Evolutionary conservation across 2,888 invertebrate species (phyloP).

Genomic region (Ectemnius cavifrons): DNA sequence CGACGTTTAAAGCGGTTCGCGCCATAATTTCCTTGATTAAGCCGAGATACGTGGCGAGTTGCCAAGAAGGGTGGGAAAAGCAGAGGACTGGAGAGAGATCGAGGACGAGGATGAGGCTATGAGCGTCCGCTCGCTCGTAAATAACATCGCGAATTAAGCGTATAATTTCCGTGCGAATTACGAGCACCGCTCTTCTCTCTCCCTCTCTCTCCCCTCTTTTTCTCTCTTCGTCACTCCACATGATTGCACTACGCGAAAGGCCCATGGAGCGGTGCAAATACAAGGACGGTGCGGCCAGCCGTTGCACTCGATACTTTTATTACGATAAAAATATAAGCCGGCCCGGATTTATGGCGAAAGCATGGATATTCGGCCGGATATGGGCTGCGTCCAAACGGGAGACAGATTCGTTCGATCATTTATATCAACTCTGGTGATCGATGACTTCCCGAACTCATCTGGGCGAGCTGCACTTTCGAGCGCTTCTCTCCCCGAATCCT

Average conservation of each 20-base stretch:
- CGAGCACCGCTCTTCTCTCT: slow-evolving; percentile 34
- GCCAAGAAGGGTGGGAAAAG: slow-evolving; percentile 55
- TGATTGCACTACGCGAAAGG: background rate
- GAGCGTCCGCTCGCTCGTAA: slow-evolving; percentile 64
- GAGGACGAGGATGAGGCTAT: slow-evolving; percentile 32
- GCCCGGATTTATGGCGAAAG: slow-evolving; percentile 12
- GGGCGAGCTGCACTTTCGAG: background rate
- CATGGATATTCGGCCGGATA: background rate
- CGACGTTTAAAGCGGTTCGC: slow-evolving; percentile 66
- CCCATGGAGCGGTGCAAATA: background rate
- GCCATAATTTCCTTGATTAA: slow-evolving; percentile 70
- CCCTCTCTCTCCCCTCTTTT: no score
- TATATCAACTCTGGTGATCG: background rate
- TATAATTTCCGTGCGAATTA: slow-evolving; percentile 66
- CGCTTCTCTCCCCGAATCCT: background rate
- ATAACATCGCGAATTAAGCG: slow-evolving; percentile 68
- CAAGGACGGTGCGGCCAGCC: no score
- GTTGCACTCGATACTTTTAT: slow-evolving; percentile 46
- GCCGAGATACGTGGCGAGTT: slow-evolving; percentile 65
- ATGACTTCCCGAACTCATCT: slow-evolving; percentile 10
- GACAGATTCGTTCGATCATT: background rate
- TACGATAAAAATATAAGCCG: slow-evolving; percentile 22
- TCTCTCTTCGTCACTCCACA: no score
- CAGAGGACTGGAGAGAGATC: slow-evolving; percentile 31
- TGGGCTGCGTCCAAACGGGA: slow-evolving; percentile 7